These are phyloP conservation scores for Volucella zonaria DNA, from an alignment of 2,888 invertebrate genomes.

Conservation along the genomic window DNA sequence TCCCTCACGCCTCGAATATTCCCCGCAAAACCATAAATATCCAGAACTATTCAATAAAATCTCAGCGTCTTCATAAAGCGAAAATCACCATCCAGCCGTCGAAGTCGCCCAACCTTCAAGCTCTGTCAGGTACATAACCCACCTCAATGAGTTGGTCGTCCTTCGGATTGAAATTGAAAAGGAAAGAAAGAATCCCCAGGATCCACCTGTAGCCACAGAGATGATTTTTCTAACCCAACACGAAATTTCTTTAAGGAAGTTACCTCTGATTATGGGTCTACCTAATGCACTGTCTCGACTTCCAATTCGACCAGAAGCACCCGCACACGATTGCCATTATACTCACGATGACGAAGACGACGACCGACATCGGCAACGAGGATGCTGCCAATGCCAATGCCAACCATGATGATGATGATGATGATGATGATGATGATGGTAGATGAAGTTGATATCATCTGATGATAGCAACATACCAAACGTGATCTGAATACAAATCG, in stretches of 20 bases:
- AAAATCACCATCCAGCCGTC: conserved; percentile 40
- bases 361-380: conserved; percentile 28
- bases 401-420: conserved; percentile 55
- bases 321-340: conserved; percentile 40
- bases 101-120: conserved; percentile 27
- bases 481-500: conserved; percentile 67
- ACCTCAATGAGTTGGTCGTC: neutral
- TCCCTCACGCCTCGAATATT: too few species aligned
- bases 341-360: conserved; percentile 32
- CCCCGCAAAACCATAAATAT: too few species aligned
- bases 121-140: conserved; percentile 19
- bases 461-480: conserved; percentile 57
- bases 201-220: conserved; percentile 54
- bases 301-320: neutral
- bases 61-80: conserved; percentile 31
- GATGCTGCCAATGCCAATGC: conserved; percentile 36
- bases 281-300: conserved; percentile 36
- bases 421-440: conserved; percentile 42
- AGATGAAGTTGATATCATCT: conserved; percentile 59
- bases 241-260: conserved; percentile 19
- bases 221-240: conserved; percentile 5
- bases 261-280: conserved; percentile 21
- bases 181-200: neutral
- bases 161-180: neutral
- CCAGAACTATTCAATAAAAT: conserved; percentile 15